Conservation (phyloP, 2,113 vertebrate species). For the Numenius arquata region DNA sequence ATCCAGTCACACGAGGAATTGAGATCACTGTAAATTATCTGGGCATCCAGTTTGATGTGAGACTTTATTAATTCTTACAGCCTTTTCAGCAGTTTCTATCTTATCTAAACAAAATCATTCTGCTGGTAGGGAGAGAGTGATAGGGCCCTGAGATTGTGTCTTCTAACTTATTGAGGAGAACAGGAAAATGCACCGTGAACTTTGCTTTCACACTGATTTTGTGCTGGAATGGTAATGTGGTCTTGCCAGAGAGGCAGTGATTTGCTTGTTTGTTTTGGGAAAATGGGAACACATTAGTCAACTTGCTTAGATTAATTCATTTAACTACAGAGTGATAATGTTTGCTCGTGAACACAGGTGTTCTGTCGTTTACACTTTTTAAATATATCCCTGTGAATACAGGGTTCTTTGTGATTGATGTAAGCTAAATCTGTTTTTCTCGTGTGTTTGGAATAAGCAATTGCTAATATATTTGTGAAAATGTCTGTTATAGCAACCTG, state of each 20-base stretch:
- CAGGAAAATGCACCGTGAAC: not conserved
- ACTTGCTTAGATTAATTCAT: not conserved
- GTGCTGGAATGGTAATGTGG: not conserved
- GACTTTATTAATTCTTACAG: constrained; percentile 35
- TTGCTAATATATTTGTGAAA: not conserved
- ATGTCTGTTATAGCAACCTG: not conserved
- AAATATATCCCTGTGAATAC: not conserved
- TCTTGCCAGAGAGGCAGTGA: not conserved
- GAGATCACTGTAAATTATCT: constrained; percentile 99
- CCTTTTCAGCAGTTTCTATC: not conserved
- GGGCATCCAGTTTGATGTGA: constrained; percentile 98
- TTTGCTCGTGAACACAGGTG: not conserved
- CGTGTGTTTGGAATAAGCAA: not conserved
- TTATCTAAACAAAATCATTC: not conserved
- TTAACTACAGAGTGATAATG: not conserved
- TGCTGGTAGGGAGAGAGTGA: not conserved
- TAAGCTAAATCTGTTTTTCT: not conserved
- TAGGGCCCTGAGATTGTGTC: not conserved
- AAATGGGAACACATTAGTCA: not conserved
- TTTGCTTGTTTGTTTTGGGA: not conserved
- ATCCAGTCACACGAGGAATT: constrained; percentile 97
- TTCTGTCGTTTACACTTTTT: not conserved
- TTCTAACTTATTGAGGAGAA: not conserved
- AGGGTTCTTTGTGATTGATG: not conserved
- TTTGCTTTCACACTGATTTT: not conserved